phyloP scores from a whole-genome alignment of 92 coral and sea anemone species.

The Porites cylindrica region DNA sequence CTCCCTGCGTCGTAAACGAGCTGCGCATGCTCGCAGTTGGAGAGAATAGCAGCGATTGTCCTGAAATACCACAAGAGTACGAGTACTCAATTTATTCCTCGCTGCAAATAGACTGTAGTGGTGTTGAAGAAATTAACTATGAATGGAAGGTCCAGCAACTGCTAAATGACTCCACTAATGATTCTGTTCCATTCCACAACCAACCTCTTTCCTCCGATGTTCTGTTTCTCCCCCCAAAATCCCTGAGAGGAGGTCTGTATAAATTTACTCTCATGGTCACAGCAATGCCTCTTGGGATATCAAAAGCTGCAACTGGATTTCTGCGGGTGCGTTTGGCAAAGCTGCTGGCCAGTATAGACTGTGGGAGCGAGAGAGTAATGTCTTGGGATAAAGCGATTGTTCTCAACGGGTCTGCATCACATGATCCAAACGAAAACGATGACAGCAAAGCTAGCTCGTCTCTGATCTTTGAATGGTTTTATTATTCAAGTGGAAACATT shows the following conservation, averaged over 20 bases:
- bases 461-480: constrained; percentile 82
- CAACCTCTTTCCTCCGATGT: constrained; percentile 37
- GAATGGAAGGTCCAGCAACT: constrained; percentile 55
- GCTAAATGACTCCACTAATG: constrained; percentile 2
- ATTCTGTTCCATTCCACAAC: neutral
- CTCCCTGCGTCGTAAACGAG: constrained; percentile 63
- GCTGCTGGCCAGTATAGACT: constrained; percentile 76
- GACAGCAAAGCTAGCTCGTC: neutral
- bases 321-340: constrained; percentile 69
- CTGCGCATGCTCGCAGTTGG: constrained; percentile 74
- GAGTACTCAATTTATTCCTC: constrained; percentile 62
- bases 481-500: constrained; percentile 34
- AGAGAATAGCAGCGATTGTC: constrained; percentile 41
- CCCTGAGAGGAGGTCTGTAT: constrained; percentile 74
- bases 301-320: constrained; percentile 62
- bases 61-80: constrained; percentile 72
- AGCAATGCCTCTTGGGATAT: constrained; percentile 61
- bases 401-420: constrained; percentile 75
- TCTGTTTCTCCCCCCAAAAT: constrained; percentile 65
- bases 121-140: constrained; percentile 30
- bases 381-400: constrained; percentile 65
- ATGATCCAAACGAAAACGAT: constrained; percentile 70
- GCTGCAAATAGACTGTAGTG: constrained; percentile 43
- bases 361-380: constrained; percentile 80
- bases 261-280: constrained; percentile 69